A percentile compares a stretch with the other conserved stretches of the same genome.
Evolutionary conservation across 1,140 invertebrate genomes (phyloP).

Genomic region (Panulirus ornatus): DNA sequence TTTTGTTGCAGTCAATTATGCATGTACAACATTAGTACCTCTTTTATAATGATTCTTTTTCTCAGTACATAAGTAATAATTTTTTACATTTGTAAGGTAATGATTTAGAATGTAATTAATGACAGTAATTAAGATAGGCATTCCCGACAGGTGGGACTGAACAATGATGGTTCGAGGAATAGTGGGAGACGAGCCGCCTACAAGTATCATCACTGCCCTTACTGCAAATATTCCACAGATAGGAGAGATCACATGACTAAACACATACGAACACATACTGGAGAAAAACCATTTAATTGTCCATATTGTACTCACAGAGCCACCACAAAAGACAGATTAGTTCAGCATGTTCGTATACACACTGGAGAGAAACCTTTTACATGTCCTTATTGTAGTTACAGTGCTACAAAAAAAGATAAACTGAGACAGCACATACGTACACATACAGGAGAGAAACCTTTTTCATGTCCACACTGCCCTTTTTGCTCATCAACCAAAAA

Average conservation of each 20-base stretch:
- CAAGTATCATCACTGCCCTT: conserved; percentile 61
- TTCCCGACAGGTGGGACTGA: conserved; percentile 68
- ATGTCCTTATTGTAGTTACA: conserved; percentile 44
- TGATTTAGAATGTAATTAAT: conserved; percentile 45
- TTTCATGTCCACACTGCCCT: conserved; percentile 46
- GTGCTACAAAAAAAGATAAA: not conserved
- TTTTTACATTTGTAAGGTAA: conserved; percentile 27
- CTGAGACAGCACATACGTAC: conserved; percentile 8
- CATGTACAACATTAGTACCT: too few relatives aligned
- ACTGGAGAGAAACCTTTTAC: not conserved
- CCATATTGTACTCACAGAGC: conserved; percentile 54
- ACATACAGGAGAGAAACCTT: conserved; percentile 52
- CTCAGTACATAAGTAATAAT: not conserved
- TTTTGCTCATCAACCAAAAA: conserved; percentile 26
- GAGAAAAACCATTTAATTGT: conserved; percentile 60
- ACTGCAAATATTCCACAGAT: conserved; percentile 69
- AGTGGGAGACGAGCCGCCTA: conserved; percentile 45
- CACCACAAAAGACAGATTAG: conserved; percentile 35
- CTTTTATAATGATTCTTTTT: too few relatives aligned
- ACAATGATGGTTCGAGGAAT: conserved; percentile 53
- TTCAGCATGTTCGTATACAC: conserved; percentile 6
- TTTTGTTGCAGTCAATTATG: too few relatives aligned
- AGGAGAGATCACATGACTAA: conserved; percentile 65
- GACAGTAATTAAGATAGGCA: conserved; percentile 66
- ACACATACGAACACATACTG: conserved; percentile 52